Evolutionary conservation across 2,888 invertebrate species (phyloP).

Genomic region (Patella caerulea): DNA sequence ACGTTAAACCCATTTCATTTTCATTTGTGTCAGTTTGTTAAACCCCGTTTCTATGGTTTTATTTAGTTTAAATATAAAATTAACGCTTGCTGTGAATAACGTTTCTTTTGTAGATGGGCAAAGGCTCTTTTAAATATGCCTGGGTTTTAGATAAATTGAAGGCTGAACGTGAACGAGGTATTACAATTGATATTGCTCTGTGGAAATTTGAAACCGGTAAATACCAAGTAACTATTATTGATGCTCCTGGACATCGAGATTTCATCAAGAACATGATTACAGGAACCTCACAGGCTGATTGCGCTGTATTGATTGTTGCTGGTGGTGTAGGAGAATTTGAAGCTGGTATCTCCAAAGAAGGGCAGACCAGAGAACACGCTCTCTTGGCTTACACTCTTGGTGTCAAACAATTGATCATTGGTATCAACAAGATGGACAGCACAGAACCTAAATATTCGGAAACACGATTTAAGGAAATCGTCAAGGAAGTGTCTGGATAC

Average conservation of each 20-base stretch:
- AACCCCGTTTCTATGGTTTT: too few species aligned
- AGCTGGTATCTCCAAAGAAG: constrained; percentile 99
- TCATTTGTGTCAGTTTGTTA: too few species aligned
- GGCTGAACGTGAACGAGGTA: constrained; percentile 99
- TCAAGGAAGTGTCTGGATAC: constrained; percentile 97
- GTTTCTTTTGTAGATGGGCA: constrained; percentile 83
- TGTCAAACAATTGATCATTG: constrained; percentile 98
- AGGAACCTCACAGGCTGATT: constrained; percentile 90
- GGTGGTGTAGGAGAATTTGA: constrained; percentile 99
- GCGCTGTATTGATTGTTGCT: constrained; percentile 98
- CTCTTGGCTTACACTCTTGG: constrained; percentile 98
- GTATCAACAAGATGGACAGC: constrained; percentile 99
- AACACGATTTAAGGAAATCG: constrained; percentile 96
- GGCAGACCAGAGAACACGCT: constrained; percentile 99
- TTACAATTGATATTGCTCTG: constrained; percentile 96
- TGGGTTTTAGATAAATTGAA: constrained; percentile 99
- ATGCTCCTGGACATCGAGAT: constrained; percentile 99
- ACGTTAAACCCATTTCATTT: too few species aligned
- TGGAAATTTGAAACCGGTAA: constrained; percentile 97
- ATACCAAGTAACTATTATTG: constrained; percentile 98
- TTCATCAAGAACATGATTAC: constrained; percentile 99
- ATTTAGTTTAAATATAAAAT: too few species aligned
- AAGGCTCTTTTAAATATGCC: constrained; percentile 99
- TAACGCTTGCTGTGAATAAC: neutral
- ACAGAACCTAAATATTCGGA: constrained; percentile 98